Evolutionary conservation across 2,888 invertebrate species (phyloP), one percentile per base, ranked within the genome.

Genomic region (Lithophane leautieri): DNA sequence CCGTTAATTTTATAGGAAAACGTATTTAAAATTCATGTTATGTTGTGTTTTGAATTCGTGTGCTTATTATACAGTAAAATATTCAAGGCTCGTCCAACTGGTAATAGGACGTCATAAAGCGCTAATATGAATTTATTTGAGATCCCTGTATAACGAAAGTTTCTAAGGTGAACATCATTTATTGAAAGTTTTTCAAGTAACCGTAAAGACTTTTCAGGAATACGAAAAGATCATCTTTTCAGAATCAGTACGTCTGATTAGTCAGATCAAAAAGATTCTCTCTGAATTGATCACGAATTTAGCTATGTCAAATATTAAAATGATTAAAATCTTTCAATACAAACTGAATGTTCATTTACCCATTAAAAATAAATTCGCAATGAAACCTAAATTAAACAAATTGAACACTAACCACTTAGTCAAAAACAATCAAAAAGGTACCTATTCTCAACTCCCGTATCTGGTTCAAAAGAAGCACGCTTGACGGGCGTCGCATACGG

Each of bases 401-500:
- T 66, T 70, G 47, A 73, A 71, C 70, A 70, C 61, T 76, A 81
- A 78, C 71, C 75, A 83, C 77, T 78, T 85, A 78, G 73, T 44
- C 73, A 80, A 86, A 86, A 85, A 89, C 84, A 76, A 83, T 87
- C 74, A 83, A 77, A 68, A 77, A 76, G 78, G 70, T 81, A 75
- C 72, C 72, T 78, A 85, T 86, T 83, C 81, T 81, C 73, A 75
- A 85, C 88, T 86, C 87, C 80, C 88, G 76, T 77, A 84, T 84
- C 87, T 85, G 75, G 86, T 87, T 90, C 84, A 89, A 91, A 92
- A 92, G 91, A 82, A 88, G 70, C 83, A 90, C 89, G 89, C 86
- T 87, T 90, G 89, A 89, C 89, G 89, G 87, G 81, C 88, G 73
- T 88, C 89, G 89, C 88, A 83, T 81, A 90, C 90, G 87, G 87